Evolutionary conservation across 2,797 vertebrate species (phyloP), one percentile per base, ranked within the genome.

Genomic region (Botia almorhae): DNA sequence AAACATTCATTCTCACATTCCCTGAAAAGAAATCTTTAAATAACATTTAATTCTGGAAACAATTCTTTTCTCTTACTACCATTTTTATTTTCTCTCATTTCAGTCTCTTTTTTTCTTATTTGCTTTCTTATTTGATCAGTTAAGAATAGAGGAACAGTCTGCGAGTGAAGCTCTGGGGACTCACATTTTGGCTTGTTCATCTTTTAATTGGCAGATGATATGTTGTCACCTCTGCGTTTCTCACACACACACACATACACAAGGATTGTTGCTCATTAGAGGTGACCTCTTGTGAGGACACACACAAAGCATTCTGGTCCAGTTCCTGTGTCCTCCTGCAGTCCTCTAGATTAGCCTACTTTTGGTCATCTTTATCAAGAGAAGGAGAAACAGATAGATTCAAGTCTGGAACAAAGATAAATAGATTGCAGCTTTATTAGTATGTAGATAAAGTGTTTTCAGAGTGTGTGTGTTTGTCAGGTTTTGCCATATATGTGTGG

Each of bases 11-110:
- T 29, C 33, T 23, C 16, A 72, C 58, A 33, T 43, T 72, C 50
- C 3, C 61, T 33, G 36, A 19, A 81, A 65, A 33, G 13, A n/a
- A 81, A 74, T 74, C 64, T 67, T 74, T 73, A 81, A 75, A 75
- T 60, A 73, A 51, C 71, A 60, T 58, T 67, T 74, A 46, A 80
- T 55, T 50, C 61, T 13, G 60, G 51, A 81, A 73, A 60, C 14
- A 2, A 75, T 46, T 74, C 13, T 74, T 36, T 36, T 56, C 1
- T 48, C 23, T 16, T 46, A 60, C 55, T 7, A n/a, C 17, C 7
- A 11, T 69, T 14, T 23, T 29, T 69, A 33, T 64, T 46, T 36
- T 43, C 48, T 33, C 19, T 29, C 60, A 63, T 64, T 64, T 65
- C 14, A 13, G 29, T 29, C 29, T 67, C 29, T 56, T 72, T 72